Evolutionary conservation across 2,113 vertebrate genomes (phyloP).

Genomic region (Amblyornis subalaris): DNA sequence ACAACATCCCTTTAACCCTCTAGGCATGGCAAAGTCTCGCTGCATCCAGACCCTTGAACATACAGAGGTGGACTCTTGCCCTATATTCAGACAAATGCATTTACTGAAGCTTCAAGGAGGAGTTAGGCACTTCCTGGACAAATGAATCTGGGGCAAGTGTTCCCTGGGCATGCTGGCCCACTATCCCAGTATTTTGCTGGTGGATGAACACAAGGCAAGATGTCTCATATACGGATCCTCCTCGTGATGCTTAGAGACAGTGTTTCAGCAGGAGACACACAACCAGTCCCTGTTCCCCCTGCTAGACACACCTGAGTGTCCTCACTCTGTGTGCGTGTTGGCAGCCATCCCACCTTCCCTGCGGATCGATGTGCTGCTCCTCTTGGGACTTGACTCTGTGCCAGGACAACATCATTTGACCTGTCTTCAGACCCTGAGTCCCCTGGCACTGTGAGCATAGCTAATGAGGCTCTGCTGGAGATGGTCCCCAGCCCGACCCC

Average conservation of each 20-base stretch:
- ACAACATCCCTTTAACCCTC: neutral
- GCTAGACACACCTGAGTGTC: neutral
- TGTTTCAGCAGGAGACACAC: neutral
- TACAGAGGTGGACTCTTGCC: fast-evolving
- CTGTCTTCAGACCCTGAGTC: neutral
- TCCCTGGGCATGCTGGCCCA: neutral
- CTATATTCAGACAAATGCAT: neutral
- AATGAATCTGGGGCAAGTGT: neutral
- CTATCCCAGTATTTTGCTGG: neutral
- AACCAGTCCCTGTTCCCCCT: neutral
- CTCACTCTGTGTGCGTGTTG: neutral
- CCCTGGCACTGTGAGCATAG: neutral
- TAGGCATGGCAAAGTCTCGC: neutral
- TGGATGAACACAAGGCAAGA: neutral
- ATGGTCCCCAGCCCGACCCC: neutral
- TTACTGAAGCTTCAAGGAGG: neutral
- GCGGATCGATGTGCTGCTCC: fast-evolving
- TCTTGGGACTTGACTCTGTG: neutral
- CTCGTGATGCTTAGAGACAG: neutral
- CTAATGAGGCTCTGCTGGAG: neutral
- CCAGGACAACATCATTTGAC: neutral
- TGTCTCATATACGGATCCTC: fast-evolving
- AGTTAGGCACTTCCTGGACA: neutral
- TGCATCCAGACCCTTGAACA: neutral
- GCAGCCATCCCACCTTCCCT: neutral